These are phyloP conservation scores for Hoplodrina ambigua DNA, from an alignment of 2,888 invertebrate genomes.

Conservation along the genomic window DNA sequence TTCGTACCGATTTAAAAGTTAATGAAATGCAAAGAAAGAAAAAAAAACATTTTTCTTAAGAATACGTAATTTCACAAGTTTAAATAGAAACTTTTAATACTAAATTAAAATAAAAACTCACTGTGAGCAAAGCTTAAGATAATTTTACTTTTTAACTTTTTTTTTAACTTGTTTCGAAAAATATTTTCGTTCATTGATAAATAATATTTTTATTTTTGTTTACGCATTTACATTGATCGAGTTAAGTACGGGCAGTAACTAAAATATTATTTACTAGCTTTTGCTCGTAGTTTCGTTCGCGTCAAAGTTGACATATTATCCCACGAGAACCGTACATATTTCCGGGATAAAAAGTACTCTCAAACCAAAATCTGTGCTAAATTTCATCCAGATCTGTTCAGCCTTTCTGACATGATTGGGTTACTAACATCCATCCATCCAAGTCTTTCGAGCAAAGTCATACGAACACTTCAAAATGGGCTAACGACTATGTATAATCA, in stretches of 20 bases:
- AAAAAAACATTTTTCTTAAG: conserved; percentile 9
- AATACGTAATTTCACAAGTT: conserved; percentile 32
- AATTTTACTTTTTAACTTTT: conserved; percentile 10
- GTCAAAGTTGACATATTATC: too few species aligned
- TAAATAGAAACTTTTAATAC: conserved; percentile 6
- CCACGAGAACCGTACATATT: too few species aligned
- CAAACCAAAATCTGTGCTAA: too few species aligned
- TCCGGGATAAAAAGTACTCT: too few species aligned
- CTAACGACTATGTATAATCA: too few species aligned
- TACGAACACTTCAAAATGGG: too few species aligned
- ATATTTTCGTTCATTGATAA: conserved; percentile 33
- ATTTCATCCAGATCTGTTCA: too few species aligned
- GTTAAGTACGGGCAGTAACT: not conserved
- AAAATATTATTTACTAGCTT: too few species aligned
- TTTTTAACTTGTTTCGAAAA: conserved; percentile 36
- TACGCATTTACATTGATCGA: conserved; percentile 5
- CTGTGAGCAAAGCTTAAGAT: conserved; percentile 53
- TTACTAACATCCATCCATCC: too few species aligned
- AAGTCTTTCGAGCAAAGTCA: too few species aligned
- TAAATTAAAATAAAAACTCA: conserved; percentile 48
- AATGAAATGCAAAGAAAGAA: conserved; percentile 2
- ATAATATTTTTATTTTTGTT: not conserved
- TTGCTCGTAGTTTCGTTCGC: too few species aligned
- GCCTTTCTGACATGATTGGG: too few species aligned
- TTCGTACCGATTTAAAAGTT: conserved; percentile 27